Evolutionary conservation across 2,797 vertebrate genomes (phyloP), one percentile per base, ranked within the genome.

Genomic region (Champsocephalus gunnari): DNA sequence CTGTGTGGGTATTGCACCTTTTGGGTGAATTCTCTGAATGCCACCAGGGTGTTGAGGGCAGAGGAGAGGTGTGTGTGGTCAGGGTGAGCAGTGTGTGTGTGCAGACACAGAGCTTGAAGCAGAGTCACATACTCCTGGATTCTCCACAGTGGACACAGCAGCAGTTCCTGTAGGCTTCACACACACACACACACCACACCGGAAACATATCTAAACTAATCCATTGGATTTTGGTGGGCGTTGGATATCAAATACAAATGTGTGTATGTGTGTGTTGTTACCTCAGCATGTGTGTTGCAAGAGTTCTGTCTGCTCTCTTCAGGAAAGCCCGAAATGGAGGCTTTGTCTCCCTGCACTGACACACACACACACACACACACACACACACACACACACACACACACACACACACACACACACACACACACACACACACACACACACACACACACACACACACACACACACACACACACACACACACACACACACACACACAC

Each of bases 271-370:
- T 50, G 61, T 43, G 58, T 0, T 5, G 24, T 77, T 85, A 98
- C 96, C 96, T 96, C 82, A 96, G 85, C 96, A 97, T 97, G 78
- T 94, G 91, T 38, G 96, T 97, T 13, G 85, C 70, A 4, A 94
- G 68, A 3, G 94, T 96, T 75, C 93, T 90, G 84, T 97, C 95
- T 0, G 89, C 86, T 75, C 94, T 95, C 84, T 94, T 96, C 84
- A 98, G 77, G 88, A 97, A 98, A 57, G 95, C 95, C 49, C 96
- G 90, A 71, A 98, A 97, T 1, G 81, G 65, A 58, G 96, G 96
- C 47, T 88, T 94, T 1, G 69, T 86, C 74, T 97, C 96, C 68
- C 94, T 94, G 93, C 96, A 96, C 96, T 98, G 81, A 60, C 76
- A 91, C 58, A 72, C 66, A 73, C 2, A 69, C 47, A 72, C 11